Percentiles rank a stretch among this genome's conserved stretches.
phyloP scores from a whole-genome alignment of 2,113 vertebrate genomes.

The Sapayoa aenigma region DNA sequence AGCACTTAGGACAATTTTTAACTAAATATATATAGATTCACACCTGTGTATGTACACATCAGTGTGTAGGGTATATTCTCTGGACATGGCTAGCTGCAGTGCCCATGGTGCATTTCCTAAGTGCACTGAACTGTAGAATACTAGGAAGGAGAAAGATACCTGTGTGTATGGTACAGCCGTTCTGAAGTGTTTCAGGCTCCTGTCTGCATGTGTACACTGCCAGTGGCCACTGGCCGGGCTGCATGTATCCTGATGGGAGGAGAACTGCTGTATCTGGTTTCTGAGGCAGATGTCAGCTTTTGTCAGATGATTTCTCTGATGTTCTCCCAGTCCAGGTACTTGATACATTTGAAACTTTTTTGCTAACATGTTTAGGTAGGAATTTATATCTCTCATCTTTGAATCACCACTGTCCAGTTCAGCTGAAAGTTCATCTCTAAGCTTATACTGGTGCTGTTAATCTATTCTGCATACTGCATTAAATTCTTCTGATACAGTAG shows the following conservation, averaged over 20 bases:
- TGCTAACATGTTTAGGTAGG: background rate
- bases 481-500: rapidly evolving
- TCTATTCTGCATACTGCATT: background rate
- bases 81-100: background rate
- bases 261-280: background rate
- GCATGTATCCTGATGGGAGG: background rate
- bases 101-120: rapidly evolving
- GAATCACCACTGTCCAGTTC: background rate
- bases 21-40: background rate
- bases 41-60: rapidly evolving
- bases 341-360: background rate
- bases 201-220: background rate
- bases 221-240: background rate
- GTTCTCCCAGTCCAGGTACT: background rate
- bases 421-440: background rate
- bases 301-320: background rate
- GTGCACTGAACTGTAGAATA: background rate
- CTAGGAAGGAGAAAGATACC: background rate
- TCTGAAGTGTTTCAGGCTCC: background rate
- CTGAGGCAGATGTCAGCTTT: background rate
- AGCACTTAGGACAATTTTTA: background rate
- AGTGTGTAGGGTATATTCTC: background rate
- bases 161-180: background rate
- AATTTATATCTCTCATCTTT: background rate
- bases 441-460: background rate